Conservation (phyloP, 2,888 invertebrate genomes). For the Sarcophaga rosellei region DNA sequence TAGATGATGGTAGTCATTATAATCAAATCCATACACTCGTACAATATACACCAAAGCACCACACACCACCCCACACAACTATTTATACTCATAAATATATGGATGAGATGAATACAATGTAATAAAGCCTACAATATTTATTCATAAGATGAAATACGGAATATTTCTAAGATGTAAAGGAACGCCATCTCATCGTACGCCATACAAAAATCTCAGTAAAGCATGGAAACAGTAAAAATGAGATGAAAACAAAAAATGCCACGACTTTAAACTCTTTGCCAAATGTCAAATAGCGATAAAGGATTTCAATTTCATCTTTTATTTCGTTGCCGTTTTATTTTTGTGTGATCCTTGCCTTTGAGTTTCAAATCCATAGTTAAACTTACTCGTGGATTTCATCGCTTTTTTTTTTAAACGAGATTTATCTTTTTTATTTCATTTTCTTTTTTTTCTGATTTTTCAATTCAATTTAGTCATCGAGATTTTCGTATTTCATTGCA, state of each 20-base stretch:
- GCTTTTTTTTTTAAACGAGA: slow-evolving; percentile 36
- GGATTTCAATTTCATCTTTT: slow-evolving; percentile 69
- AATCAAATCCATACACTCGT: slow-evolving; percentile 33
- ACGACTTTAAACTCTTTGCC: slow-evolving; percentile 42
- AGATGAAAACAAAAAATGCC: not conserved
- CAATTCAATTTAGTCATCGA: slow-evolving; percentile 60
- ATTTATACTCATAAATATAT: slow-evolving; percentile 25
- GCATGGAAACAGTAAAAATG: not conserved
- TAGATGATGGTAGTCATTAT: slow-evolving; percentile 61
- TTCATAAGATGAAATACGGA: slow-evolving; percentile 22
- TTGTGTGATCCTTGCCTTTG: slow-evolving; percentile 54
- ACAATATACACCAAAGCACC: not conserved
- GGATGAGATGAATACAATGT: not conserved
- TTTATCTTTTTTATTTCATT: slow-evolving; percentile 67
- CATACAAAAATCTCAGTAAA: not conserved
- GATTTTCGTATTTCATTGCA: slow-evolving; percentile 42
- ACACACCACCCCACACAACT: not conserved
- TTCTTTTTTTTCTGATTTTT: slow-evolving; percentile 48
- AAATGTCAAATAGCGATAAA: slow-evolving; percentile 70
- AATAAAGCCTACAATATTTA: slow-evolving; percentile 3
- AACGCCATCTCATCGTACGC: not conserved
- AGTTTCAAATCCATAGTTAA: slow-evolving; percentile 72
- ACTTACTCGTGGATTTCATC: slow-evolving; percentile 40
- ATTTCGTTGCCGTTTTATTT: slow-evolving; percentile 26
- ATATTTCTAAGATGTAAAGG: not conserved